Evolutionary conservation across 2,113 vertebrate genomes (phyloP).

Genomic region (Pipra filicauda): DNA sequence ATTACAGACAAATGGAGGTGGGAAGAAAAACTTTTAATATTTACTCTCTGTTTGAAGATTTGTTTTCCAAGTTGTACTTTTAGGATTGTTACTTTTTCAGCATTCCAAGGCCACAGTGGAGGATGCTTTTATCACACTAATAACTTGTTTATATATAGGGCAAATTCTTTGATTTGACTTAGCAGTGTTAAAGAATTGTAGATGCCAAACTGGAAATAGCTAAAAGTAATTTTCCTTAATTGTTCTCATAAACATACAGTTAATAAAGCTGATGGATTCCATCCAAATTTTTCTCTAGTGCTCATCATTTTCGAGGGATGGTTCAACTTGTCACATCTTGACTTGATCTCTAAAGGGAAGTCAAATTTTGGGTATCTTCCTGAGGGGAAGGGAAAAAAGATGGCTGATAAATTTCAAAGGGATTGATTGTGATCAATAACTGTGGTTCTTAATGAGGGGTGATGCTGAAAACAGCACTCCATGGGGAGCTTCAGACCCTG

Average conservation of each 20-base stretch:
- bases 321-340: conserved; percentile 34
- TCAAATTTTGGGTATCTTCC: conserved; percentile 16
- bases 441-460: neutral
- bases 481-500: neutral
- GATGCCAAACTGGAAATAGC: conserved; percentile 37
- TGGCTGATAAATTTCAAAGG: conserved; percentile 53
- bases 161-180: neutral
- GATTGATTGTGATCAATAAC: conserved; percentile 29
- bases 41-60: neutral
- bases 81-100: neutral
- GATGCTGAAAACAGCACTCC: neutral
- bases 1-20: neutral
- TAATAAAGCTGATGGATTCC: conserved; percentile 42
- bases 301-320: conserved; percentile 24
- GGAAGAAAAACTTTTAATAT: neutral
- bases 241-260: conserved; percentile 22
- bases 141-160: neutral
- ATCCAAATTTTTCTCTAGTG: neutral
- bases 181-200: neutral
- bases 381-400: conserved; percentile 35
- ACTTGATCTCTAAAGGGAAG: conserved; percentile 34
- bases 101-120: neutral
- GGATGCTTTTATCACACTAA: neutral
- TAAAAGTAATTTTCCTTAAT: conserved; percentile 49
- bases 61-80: neutral